phyloP scores from a whole-genome alignment of 2,797 vertebrate genomes.

The Hirundo rustica region DNA sequence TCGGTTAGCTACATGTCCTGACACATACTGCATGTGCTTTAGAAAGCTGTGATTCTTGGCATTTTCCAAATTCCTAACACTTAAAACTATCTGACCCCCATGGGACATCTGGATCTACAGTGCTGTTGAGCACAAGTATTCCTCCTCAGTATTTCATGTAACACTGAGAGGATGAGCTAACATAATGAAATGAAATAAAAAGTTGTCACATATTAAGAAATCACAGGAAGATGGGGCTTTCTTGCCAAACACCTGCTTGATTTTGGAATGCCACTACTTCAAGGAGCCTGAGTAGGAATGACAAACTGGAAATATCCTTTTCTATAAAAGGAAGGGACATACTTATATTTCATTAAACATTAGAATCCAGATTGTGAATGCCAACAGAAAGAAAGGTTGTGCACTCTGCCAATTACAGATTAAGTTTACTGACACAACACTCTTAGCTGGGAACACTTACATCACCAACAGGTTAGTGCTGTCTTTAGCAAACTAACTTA shows the following conservation, averaged over 20 bases:
- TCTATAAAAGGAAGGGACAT: neutral
- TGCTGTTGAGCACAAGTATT: neutral
- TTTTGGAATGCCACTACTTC: neutral
- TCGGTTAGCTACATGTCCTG: neutral
- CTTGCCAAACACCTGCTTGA: neutral
- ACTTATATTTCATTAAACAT: neutral
- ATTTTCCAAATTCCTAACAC: neutral
- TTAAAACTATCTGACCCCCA: neutral
- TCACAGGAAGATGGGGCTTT: neutral
- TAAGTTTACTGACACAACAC: neutral
- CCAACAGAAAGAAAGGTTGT: neutral
- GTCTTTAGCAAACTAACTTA: neutral
- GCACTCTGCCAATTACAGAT: neutral
- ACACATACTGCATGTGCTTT: neutral
- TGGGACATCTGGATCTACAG: neutral
- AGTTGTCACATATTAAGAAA: neutral
- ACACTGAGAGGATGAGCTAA: neutral
- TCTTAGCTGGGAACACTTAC: neutral
- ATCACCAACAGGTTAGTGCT: neutral
- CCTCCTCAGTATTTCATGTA: neutral
- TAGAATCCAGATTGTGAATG: neutral
- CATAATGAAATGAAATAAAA: neutral
- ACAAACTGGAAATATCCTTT: neutral
- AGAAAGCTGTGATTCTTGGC: neutral
- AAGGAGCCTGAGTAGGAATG: neutral